These are phyloP conservation scores for Xestia ashworthii DNA, from an alignment of 2,888 invertebrate genomes.

Conservation along the genomic window DNA sequence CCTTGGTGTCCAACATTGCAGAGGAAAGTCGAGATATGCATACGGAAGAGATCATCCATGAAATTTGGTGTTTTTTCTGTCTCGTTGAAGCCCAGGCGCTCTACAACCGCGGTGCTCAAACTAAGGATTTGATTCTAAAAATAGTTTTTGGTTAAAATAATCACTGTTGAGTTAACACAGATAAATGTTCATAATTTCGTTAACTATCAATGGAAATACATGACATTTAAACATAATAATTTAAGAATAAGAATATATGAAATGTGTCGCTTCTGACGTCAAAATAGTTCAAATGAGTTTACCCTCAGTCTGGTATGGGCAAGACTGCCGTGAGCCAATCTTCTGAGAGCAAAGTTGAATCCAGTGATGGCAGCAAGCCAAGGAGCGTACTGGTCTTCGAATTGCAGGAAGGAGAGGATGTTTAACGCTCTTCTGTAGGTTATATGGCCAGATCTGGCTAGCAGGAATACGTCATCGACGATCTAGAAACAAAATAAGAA, in stretches of 20 bases:
- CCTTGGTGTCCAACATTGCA: conserved; percentile 85
- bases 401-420: conserved; percentile 90
- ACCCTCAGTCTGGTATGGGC: conserved; percentile 76
- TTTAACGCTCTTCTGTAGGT: conserved; percentile 90
- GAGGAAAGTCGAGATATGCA: conserved; percentile 90
- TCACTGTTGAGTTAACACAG: neutral
- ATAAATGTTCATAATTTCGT: neutral
- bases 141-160: neutral
- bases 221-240: neutral
- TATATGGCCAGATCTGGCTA: conserved; percentile 89
- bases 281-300: conserved; percentile 13
- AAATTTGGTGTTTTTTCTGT: conserved; percentile 78
- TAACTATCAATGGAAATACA: neutral
- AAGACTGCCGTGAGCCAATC: conserved; percentile 80
- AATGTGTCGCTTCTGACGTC: neutral
- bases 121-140: conserved; percentile 84
- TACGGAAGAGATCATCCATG: conserved; percentile 89
- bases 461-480: conserved; percentile 92
- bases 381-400: conserved; percentile 92
- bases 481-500: conserved; percentile 73
- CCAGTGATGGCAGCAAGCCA: conserved; percentile 92
- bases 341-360: conserved; percentile 82
- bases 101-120: conserved; percentile 85
- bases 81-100: conserved; percentile 88
- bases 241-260: too few relatives aligned